Percentiles rank a stretch among this genome's conserved stretches.
These are phyloP conservation scores for Eupithecia tripunctaria DNA, from an alignment of 2,888 invertebrate genomes.

Conservation along the genomic window DNA sequence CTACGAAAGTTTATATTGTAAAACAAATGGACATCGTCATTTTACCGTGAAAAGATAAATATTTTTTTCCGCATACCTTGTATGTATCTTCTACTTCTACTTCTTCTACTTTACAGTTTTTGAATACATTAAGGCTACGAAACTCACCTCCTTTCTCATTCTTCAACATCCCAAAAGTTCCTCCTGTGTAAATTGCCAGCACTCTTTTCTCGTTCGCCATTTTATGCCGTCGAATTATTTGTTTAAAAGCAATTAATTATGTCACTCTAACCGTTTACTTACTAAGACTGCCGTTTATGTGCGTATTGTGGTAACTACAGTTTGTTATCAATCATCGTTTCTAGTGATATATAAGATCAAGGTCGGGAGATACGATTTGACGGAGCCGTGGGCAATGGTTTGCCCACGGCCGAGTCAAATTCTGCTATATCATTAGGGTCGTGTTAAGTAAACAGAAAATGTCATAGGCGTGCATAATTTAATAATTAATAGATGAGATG, in stretches of 20 bases:
- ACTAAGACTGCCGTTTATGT: not conserved
- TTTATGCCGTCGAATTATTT: slow-evolving; percentile 16
- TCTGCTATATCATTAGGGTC: slow-evolving; percentile 8
- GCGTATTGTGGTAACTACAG: not conserved
- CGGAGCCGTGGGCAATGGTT: not conserved
- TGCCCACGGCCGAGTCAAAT: not conserved
- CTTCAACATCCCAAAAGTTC: slow-evolving; percentile 97
- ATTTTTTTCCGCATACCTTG: too few species aligned
- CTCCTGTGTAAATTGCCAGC: slow-evolving; percentile 93
- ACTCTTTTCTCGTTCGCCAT: slow-evolving; percentile 63
- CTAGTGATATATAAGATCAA: not conserved
- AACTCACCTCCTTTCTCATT: slow-evolving; percentile 90
- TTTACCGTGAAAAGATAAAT: too few species aligned
- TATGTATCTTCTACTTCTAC: too few species aligned
- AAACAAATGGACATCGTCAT: too few species aligned
- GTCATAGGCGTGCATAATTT: not conserved
- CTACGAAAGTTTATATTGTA: too few species aligned
- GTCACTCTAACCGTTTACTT: not conserved
- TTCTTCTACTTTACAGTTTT: not conserved
- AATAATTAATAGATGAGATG: not conserved
- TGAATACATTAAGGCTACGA: not conserved
- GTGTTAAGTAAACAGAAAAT: not conserved
- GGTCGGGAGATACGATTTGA: not conserved
- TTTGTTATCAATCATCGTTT: not conserved
- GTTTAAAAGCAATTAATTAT: not conserved